Evolutionary conservation across 1,140 invertebrate species (phyloP), one percentile per base, ranked within the genome.

Genomic region (Drosophila truncata): DNA sequence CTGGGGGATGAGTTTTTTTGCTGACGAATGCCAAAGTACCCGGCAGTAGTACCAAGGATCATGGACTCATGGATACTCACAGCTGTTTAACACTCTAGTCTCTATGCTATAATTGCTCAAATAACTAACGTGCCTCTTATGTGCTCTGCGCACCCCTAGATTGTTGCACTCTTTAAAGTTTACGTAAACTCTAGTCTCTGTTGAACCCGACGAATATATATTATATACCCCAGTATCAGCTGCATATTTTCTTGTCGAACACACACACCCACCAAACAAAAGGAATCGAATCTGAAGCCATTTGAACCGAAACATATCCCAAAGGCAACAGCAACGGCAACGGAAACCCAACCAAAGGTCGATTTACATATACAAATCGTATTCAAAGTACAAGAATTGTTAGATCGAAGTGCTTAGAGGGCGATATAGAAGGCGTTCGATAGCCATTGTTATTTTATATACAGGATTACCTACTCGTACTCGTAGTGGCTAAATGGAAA

Each of bases 101-200:
- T 70, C 49, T 77, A 69, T 57, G 59, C 57, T 78, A 57, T 54
- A 46, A 50, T 64, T 80, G 80, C 84, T 88, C 74, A 86, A 84
- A 78, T 78, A 72, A 87, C 72, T 72, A 73, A 75, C 72, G 86
- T 91, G 86, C 86, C 86, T 91, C 73, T 85, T 85, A 78, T 58
- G 66, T 80, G 61, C 54, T 76, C 49, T 52, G 57, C 69, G 69
- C 78, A 79, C 71, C 70, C 42, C 33, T 64, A 74, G 82, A 85
- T 80, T 85, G 72, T 86, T 86, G 80, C 87, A 83, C 87, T 61
- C 63, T 59, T 83, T 86, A 83, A 80, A 79, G 69, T 83, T 87
- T 76, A 85, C 54, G 66, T 54, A 54, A 35, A 54, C 18, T 54
- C 66, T 83, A 91, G 67, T 67, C 72, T 80, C 59, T 73, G 72